These are phyloP conservation scores for Melitaea cinxia DNA, from an alignment of 1,140 invertebrate genomes.

Conservation along the genomic window DNA sequence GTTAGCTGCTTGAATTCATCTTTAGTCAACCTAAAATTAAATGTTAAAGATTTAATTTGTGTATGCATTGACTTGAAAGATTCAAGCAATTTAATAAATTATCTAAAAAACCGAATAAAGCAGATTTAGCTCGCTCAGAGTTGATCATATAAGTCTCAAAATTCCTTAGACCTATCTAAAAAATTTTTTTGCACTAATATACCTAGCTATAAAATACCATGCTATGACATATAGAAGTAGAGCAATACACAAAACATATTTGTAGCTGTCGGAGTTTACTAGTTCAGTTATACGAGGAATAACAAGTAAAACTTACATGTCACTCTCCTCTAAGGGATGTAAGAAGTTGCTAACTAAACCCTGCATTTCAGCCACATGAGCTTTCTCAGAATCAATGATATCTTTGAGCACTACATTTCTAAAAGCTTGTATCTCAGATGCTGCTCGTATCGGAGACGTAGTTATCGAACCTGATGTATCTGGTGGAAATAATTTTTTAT, in stretches of 20 bases:
- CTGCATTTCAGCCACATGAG: conserved; percentile 94
- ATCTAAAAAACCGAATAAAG: too few species aligned
- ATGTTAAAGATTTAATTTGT: neutral
- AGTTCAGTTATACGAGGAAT: neutral
- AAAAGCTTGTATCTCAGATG: conserved; percentile 88
- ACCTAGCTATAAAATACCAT: too few species aligned
- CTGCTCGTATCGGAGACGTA: conserved; percentile 83
- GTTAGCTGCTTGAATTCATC: conserved; percentile 93
- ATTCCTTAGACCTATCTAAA: too few species aligned
- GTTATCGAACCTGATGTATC: conserved; percentile 78
- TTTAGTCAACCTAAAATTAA: conserved; percentile 85
- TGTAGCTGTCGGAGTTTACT: too few species aligned
- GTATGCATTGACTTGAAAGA: too few species aligned
- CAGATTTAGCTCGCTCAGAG: too few species aligned
- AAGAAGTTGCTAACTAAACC: conserved; percentile 92
- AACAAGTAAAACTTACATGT: conserved; percentile 87
- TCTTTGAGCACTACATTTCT: conserved; percentile 94
- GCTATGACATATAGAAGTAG: too few species aligned
- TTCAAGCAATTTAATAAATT: too few species aligned
- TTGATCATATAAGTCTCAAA: too few species aligned
- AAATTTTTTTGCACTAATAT: too few species aligned
- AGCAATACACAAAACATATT: too few species aligned
- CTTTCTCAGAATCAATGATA: conserved; percentile 95
- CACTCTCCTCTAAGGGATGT: conserved; percentile 90
- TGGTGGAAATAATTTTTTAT: conserved; percentile 50